A percentile compares a stretch with the other conserved stretches of the same genome.
phyloP scores from a whole-genome alignment of 2,888 invertebrate species.

The Notocelia uddmanniana region DNA sequence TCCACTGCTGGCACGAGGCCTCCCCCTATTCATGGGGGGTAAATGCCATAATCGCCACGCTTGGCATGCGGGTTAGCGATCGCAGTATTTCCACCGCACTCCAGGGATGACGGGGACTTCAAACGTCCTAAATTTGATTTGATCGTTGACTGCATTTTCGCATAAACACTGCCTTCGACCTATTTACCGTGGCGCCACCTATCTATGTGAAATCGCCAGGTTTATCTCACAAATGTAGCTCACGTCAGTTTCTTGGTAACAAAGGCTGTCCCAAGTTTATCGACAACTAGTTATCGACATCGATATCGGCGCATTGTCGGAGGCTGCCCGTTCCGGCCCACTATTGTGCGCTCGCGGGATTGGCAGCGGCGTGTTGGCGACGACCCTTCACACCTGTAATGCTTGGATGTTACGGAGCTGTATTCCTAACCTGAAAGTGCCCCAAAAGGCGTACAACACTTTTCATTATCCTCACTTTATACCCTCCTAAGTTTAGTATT shows the following conservation, averaged over 20 bases:
- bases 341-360: constrained; percentile 49
- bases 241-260: constrained; percentile 47
- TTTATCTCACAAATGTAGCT: constrained; percentile 46
- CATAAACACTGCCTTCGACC: constrained; percentile 10
- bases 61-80: too few relatives aligned
- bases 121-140: too few relatives aligned
- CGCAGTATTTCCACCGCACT: too few relatives aligned
- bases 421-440: too few relatives aligned
- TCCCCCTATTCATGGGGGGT: too few relatives aligned
- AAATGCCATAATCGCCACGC: too few relatives aligned
- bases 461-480: too few relatives aligned
- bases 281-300: constrained; percentile 50
- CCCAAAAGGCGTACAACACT: too few relatives aligned
- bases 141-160: background rate
- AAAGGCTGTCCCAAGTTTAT: constrained; percentile 51
- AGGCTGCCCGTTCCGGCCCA: constrained; percentile 44
- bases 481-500: too few relatives aligned
- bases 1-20: too few relatives aligned
- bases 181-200: constrained; percentile 11
- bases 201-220: constrained; percentile 36
- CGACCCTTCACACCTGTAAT: constrained; percentile 33
- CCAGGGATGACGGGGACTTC: too few relatives aligned
- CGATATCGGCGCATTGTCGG: constrained; percentile 51
- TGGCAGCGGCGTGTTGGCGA: constrained; percentile 45
- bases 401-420: background rate